Evolutionary conservation across 2,888 invertebrate genomes (phyloP), one percentile per base, ranked within the genome.

Genomic region (Drosophila rubida): DNA sequence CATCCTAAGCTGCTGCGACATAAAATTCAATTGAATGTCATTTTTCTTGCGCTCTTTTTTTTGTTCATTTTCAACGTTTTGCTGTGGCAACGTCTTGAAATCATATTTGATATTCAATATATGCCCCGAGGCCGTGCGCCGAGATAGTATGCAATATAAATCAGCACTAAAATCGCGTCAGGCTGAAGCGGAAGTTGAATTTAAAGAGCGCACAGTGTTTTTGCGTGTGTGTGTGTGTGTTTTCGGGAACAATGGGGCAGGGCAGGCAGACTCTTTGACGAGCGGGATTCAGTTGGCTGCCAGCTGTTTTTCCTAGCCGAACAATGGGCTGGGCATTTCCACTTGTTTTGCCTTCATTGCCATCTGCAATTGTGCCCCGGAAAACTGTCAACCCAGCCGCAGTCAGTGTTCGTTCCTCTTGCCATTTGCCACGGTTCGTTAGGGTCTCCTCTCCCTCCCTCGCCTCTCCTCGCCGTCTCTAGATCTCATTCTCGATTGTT

Each of bases 11-110:
- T 64, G 61, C 68, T 78, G 76, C 75, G 75, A 72, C 76, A 75
- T 87, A 78, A 81, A 82, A 82, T 79, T 73, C 79, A 82, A 87
- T 87, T 85, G 74, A 68, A 76, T 35, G 58, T 25, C 66, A 76
- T 84, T 72, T 85, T 74, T 69, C 62, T 42, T 49, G 46, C 32
- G 2, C 14, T 32, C n/a, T 11, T 39, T 35, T 35, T 37, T 13
- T 19, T 19, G 2, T 2, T 19, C 13, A 35, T 6, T 22, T 35
- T 35, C 39, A 39, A 2, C 14, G 19, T 23, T 50, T 42, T 35
- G 35, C 32, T 19, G n/a, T 14, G 23, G 45, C 45, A 46, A 44
- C 35, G 51, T 61, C 73, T 64, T 61, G 72, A 78, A 87, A 81
- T 80, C 85, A 87, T 78, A 75, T 87, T 85, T 74, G 71, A 73